phyloP scores from a whole-genome alignment of 2,797 vertebrate genomes.

The Toxotes lorentzi region DNA sequence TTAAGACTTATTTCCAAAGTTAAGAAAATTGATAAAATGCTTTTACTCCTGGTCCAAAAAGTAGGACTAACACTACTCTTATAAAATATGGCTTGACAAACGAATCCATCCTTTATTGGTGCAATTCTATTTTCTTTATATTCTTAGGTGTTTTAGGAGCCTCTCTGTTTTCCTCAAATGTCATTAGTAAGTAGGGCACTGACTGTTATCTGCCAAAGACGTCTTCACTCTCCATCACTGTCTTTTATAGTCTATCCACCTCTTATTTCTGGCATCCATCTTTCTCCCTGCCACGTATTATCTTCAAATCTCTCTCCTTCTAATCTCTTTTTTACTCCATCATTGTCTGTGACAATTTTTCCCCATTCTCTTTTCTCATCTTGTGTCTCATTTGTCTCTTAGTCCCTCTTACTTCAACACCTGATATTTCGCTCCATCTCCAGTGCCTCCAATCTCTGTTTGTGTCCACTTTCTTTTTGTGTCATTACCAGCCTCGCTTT shows the following conservation, averaged over 20 bases:
- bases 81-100: not conserved
- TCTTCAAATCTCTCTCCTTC: constrained; percentile 59
- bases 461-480: constrained; percentile 61
- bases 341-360: constrained; percentile 66
- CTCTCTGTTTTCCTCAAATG: constrained; percentile 46
- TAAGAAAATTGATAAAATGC: not conserved
- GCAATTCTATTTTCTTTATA: constrained; percentile 2
- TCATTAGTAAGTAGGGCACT: constrained; percentile 62
- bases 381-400: constrained; percentile 50
- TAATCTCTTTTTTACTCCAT: constrained; percentile 71
- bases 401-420: constrained; percentile 47
- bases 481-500: constrained; percentile 49
- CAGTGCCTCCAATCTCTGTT: constrained; percentile 57
- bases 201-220: constrained; percentile 50
- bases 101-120: not conserved
- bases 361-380: constrained; percentile 49
- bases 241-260: constrained; percentile 43
- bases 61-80: not conserved
- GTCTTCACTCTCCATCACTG: constrained; percentile 61
- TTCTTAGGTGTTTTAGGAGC: constrained; percentile 11
- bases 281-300: constrained; percentile 60
- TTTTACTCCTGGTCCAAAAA: not conserved
- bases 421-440: constrained; percentile 46
- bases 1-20: not conserved
- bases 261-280: constrained; percentile 68